Conservation (phyloP, 1,140 invertebrate genomes). For the Drosophila equinoxialis region DNA sequence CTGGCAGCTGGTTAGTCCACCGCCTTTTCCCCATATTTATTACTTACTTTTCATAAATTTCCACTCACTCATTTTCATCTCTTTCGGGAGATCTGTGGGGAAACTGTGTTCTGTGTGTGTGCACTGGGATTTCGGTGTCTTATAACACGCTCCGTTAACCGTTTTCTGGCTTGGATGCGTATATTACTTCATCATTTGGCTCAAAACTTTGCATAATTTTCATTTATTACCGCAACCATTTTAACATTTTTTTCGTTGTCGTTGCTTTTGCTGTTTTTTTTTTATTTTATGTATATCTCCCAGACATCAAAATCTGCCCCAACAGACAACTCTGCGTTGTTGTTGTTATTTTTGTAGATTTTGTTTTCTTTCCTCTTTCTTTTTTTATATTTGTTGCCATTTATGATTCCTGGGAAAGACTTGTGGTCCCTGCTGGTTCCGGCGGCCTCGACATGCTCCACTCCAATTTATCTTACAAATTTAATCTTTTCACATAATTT, state of each 20-base stretch:
- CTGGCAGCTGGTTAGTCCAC: slow-evolving; percentile 44
- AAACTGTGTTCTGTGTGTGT: slow-evolving; percentile 11
- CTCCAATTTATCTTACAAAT: slow-evolving; percentile 80
- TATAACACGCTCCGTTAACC: slow-evolving; percentile 79
- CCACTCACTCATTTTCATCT: slow-evolving; percentile 69
- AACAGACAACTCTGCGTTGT: slow-evolving; percentile 1
- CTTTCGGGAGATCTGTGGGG: slow-evolving; percentile 11
- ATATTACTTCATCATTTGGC: slow-evolving; percentile 75
- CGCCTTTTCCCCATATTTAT: slow-evolving; percentile 44
- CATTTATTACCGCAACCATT: slow-evolving; percentile 75
- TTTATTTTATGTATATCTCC: slow-evolving; percentile 52
- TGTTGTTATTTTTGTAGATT: slow-evolving; percentile 17
- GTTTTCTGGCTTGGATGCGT: slow-evolving; percentile 70
- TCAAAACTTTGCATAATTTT: slow-evolving; percentile 79
- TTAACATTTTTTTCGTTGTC: slow-evolving; percentile 10
- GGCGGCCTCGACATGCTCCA: slow-evolving; percentile 28
- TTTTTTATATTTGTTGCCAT: slow-evolving; percentile 7
- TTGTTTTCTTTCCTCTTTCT: not conserved
- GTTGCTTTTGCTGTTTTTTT: slow-evolving; percentile 30
- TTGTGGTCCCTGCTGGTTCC: slow-evolving; percentile 21
- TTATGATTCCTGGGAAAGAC: slow-evolving; percentile 57
- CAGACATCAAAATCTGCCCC: slow-evolving; percentile 64
- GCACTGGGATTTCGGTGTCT: slow-evolving; percentile 41
- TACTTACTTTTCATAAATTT: slow-evolving; percentile 74
- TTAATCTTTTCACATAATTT: slow-evolving; percentile 80